These are phyloP conservation scores for Ooceraea biroi DNA, from an alignment of 1,140 invertebrate genomes.

Conservation along the genomic window DNA sequence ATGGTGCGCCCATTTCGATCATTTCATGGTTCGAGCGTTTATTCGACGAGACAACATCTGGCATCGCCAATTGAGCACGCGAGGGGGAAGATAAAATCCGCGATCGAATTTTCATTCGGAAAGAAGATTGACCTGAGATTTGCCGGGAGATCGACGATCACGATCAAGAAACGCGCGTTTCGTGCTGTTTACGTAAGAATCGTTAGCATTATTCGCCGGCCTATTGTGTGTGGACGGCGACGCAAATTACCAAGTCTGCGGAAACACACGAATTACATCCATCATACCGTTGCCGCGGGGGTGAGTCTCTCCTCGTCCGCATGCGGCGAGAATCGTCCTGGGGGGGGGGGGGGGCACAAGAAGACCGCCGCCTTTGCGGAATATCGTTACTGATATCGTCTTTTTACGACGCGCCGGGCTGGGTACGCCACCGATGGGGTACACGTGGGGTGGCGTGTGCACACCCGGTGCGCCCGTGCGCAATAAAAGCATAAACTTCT, in stretches of 20 bases:
- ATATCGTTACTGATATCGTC: conserved; percentile 63
- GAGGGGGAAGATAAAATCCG: too few relatives aligned
- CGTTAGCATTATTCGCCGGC: not conserved
- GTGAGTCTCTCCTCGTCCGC: conserved; percentile 3
- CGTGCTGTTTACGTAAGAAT: not conserved
- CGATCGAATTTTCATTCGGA: too few relatives aligned
- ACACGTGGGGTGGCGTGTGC: not conserved
- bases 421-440: not conserved
- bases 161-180: too few relatives aligned
- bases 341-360: conserved; percentile 40
- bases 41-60: too few relatives aligned
- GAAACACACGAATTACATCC: conserved; percentile 6
- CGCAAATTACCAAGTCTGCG: not conserved
- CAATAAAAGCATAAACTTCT: conserved; percentile 83
- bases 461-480: conserved; percentile 65
- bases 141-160: too few relatives aligned
- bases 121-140: too few relatives aligned
- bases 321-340: conserved; percentile 24
- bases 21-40: too few relatives aligned
- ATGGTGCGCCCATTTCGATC: too few relatives aligned
- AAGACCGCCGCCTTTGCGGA: conserved; percentile 39
- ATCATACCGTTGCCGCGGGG: not conserved
- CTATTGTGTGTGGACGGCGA: not conserved
- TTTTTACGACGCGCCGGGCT: conserved; percentile 63
- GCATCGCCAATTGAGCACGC: too few relatives aligned